Base-by-base conservation (phyloP, 2,113 vertebrate genomes). In the Chloropsis cyanopogon region DNA sequence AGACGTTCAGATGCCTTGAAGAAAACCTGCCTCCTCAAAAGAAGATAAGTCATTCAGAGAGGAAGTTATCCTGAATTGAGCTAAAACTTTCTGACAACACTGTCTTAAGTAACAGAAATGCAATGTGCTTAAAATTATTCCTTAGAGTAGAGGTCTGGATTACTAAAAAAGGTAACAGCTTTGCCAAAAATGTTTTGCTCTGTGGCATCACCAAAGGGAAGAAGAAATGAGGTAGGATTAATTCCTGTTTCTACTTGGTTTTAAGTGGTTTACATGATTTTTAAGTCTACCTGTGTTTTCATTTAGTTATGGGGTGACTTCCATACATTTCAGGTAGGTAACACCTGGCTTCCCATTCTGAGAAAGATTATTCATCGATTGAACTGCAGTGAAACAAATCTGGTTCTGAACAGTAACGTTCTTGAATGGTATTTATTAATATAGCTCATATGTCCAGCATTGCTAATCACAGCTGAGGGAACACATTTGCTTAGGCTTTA, bases 201-300 rank as follows among this genome's bases (percentile, higher is more conserved):
- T 60, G 44, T 81, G 59, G 57, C 64, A 81, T 91, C n/a, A 87
- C 88, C 83, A 94, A 97, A 94, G 94, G 72, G 41, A 63, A 70
- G 71, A 65, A 59, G 44, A 82, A 81, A 44, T 14, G 61, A 47
- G 75, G 49, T 35, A 46, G 10, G 2, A n/a, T 59, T 61, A 82
- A 50, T 66, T 86, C n/a, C 49, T 79, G 10, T 77, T 82, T 86
- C 59, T 79, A 41, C 35, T 85, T 77, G 52, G 24, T 86, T 71
- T 88, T 25, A 46, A 83, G 52, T 41, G 14, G 39, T 78, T 92
- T 92, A 90, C 46, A 39, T 77, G 20, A 82, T 50, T 73, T 54
- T 81, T 71, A 69, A 87, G 25, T 79, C 59, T 73, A 50, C 25
- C 57, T 77, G 5, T 21, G 57, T 78, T 88, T 93, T 82, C 23